Evolutionary conservation across 2,797 vertebrate species (phyloP), one percentile per base, ranked within the genome.

Genomic region (Chaunax sp.): DNA sequence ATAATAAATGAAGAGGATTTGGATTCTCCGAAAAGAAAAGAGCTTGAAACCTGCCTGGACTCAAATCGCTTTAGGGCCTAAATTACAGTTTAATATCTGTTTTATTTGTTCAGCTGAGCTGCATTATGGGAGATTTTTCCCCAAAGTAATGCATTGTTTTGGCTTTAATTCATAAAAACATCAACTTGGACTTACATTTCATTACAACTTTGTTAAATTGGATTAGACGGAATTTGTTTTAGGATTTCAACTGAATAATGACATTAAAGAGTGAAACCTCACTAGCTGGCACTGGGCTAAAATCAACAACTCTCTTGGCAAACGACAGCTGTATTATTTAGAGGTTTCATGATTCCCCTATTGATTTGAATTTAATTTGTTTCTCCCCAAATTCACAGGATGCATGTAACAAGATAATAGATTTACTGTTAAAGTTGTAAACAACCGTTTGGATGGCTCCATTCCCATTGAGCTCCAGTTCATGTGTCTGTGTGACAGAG

Each of bases 301-400:
- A 63, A 75, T 84, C 52, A 54, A 49, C 56, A 63, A 54, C 57
- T 73, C 38, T 64, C 61, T 55, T 58, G 47, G 49, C 54, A 49
- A 81, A 79, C 5, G 60, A 56, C 64, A 41, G 47, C 14, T 12
- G 47, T 58, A 46, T 73, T 72, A 60, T 83, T 79, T 69, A 55
- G 43, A 28, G 20, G 76, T 64, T 62, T 72, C 45, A 59, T 83
- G 72, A 84, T 90, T 88, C 83, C 47, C 58, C 47, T 50, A 79
- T 87, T 80, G 72, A 89, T 88, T 80, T 74, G 10, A 74, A 77
- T 73, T 75, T 3, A 67, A 78, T 79, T 82, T 11, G 68, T 77
- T 58, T 77, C 30, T 43, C 35, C 41, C 59, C 47, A 64, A 80
- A 79, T 74, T 63, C 49, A 57, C 20, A 30, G 46, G 72, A 76